These are phyloP conservation scores for Cyprinella venusta DNA, from an alignment of 2,797 vertebrate species.

Conservation along the genomic window DNA sequence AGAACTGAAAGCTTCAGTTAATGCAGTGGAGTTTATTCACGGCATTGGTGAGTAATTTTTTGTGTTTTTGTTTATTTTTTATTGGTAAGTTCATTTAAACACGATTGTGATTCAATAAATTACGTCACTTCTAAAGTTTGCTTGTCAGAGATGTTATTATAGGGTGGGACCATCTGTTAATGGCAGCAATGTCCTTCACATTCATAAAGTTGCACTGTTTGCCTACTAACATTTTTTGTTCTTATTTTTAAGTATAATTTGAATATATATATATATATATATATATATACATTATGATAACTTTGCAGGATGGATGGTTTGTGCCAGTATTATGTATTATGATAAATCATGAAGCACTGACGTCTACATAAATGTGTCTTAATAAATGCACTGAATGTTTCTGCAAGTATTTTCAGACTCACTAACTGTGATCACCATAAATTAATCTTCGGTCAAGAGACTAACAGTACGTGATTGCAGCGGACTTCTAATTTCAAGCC, in stretches of 20 bases:
- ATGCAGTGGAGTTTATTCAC: slow-evolving; percentile 71
- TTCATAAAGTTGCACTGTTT: background rate
- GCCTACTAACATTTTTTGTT: too few relatives aligned
- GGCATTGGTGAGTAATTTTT: slow-evolving; percentile 68
- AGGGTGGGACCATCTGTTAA: slow-evolving; percentile 38
- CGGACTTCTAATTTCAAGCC: background rate
- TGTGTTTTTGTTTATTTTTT: background rate
- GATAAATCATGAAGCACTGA: background rate
- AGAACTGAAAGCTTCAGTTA: slow-evolving; percentile 62
- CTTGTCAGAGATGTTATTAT: background rate
- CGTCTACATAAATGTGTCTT: background rate
- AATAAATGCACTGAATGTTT: background rate
- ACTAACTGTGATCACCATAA: background rate
- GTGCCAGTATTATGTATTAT: too few relatives aligned
- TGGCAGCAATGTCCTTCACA: slow-evolving; percentile 7
- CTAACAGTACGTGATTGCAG: background rate
- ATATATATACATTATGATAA: too few relatives aligned
- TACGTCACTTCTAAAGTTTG: background rate
- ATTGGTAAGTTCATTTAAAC: slow-evolving; percentile 64
- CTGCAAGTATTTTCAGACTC: background rate
- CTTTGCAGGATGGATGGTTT: too few relatives aligned
- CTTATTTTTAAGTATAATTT: background rate
- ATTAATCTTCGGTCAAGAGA: background rate
- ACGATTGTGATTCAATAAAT: background rate
- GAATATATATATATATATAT: background rate